Conservation (phyloP, 37 sponge, comb jelly and placozoan genomes). For the Ephydatia muelleri region DNA sequence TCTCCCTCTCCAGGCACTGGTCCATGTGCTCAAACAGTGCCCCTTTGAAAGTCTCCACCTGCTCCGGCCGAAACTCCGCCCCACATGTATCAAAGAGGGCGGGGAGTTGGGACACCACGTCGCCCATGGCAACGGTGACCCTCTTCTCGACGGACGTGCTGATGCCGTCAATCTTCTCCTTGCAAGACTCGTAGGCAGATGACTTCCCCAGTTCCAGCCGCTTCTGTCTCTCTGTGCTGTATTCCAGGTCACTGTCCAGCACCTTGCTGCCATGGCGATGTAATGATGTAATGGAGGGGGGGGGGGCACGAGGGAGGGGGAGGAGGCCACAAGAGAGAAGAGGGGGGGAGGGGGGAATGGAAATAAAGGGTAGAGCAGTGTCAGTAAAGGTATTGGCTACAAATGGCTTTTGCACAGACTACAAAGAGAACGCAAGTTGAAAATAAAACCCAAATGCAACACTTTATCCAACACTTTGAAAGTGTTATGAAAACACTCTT, state of each 20-base stretch:
- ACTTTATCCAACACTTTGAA: no score
- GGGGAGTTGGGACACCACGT: constrained; percentile 27
- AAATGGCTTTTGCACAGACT: no score
- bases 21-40: constrained; percentile 50
- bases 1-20: constrained; percentile 8
- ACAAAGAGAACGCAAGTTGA: no score
- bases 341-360: no score
- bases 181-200: not conserved
- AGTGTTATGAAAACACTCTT: no score
- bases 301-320: no score
- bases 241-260: not conserved
- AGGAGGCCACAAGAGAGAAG: no score
- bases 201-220: not conserved
- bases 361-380: no score
- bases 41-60: constrained; percentile 21
- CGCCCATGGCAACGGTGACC: constrained; percentile 13
- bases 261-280: not conserved
- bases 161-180: not conserved
- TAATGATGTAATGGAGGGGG: no score
- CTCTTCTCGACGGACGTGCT: constrained; percentile 15
- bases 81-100: constrained; percentile 18
- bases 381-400: no score
- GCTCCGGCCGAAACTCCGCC: constrained; percentile 14
- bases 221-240: not conserved
- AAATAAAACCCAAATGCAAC: no score